Base-by-base conservation (phyloP, 53 echinoderm and acorn worm species). In the Actinopyga echinites region DNA sequence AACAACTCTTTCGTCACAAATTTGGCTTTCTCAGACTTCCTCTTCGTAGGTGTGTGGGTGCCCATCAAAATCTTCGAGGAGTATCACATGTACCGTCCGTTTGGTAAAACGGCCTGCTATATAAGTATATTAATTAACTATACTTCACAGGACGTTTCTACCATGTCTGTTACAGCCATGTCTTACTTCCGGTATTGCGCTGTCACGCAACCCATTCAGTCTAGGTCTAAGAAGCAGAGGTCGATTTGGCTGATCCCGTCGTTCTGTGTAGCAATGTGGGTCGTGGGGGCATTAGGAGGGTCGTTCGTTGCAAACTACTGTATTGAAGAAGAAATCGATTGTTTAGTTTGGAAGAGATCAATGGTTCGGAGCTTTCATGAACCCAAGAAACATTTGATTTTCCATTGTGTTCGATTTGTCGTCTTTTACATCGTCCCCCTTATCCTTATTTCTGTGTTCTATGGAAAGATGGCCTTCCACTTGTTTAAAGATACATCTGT, bases 141-240 rank as follows among this genome's bases (percentile, higher is more conserved):
- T 6, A 40, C 71, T 43, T 71, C 71, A 24, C 71, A 71, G n/a
- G 71, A 71, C 44, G 71, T 71, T 11, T 71, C 71, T 24, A 21
- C 71, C 9, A 22, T 43, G 22, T 71, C 71, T 17, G 12, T 71
- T 13, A 44, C 44, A 26, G 71, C 71, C 24, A 71, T 71, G 71
- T 37, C 71, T 19, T 71, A 71, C 71, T 71, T 71, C n/a, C 31
- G 71, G 71, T 71, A 71, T 44, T 25, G 71, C 40, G 71, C 71
- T 17, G 71, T 71, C 25, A 44, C 44, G 23, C 21, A 44, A 40
- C 71, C 71, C 10, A 25, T 71, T 10, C 71, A 71, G 21, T 44
- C 71, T 19, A 34, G 71, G 44, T 71, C 71, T 17, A 49, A 49
- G 3, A 49, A 17, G 49, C 49, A 49, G 49, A 49, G 49, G 17